phyloP scores from a whole-genome alignment of 2,113 vertebrate species.

The Mola mola region DNA sequence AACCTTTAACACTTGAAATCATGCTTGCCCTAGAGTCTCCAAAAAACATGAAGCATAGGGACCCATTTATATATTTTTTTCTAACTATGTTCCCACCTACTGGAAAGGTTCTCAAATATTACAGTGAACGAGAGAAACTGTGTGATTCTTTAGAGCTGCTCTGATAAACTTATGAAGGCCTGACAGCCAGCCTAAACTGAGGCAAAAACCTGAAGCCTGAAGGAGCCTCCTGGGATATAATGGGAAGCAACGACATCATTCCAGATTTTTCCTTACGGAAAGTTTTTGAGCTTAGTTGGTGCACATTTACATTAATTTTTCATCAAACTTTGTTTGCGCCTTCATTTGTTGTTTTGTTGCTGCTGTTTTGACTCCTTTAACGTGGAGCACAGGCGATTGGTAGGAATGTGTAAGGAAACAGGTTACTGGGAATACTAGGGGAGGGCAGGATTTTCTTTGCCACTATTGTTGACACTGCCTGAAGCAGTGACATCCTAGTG shows the following conservation, averaged over 20 bases:
- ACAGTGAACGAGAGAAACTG: conserved; percentile 57
- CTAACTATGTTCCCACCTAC: conserved; percentile 56
- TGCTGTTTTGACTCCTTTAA: conserved; percentile 48
- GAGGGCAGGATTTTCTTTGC: conserved; percentile 41
- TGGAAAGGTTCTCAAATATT: conserved; percentile 56
- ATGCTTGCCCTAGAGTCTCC: conserved; percentile 60
- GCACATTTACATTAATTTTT: conserved; percentile 25
- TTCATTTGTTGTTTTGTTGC: conserved; percentile 32
- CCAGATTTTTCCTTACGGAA: conserved; percentile 26
- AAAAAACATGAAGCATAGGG: conserved; percentile 57
- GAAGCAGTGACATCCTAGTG: conserved; percentile 81
- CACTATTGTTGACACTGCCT: conserved; percentile 26
- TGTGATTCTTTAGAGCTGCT: conserved; percentile 43
- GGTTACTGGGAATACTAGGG: conserved; percentile 40
- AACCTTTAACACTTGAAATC: conserved; percentile 59
- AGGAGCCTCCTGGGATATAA: conserved; percentile 29
- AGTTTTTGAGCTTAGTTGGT: conserved; percentile 36
- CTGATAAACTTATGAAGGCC: conserved; percentile 57
- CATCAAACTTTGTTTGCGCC: conserved; percentile 18
- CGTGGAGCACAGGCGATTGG: conserved; percentile 46
- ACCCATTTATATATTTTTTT: conserved; percentile 36
- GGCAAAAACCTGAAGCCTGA: conserved; percentile 56
- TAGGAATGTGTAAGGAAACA: conserved; percentile 61
- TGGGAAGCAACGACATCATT: conserved; percentile 43
- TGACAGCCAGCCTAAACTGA: conserved; percentile 64